Evolutionary conservation across 2,888 invertebrate genomes (phyloP).

Genomic region (Hirtodrosophila histrioides): DNA sequence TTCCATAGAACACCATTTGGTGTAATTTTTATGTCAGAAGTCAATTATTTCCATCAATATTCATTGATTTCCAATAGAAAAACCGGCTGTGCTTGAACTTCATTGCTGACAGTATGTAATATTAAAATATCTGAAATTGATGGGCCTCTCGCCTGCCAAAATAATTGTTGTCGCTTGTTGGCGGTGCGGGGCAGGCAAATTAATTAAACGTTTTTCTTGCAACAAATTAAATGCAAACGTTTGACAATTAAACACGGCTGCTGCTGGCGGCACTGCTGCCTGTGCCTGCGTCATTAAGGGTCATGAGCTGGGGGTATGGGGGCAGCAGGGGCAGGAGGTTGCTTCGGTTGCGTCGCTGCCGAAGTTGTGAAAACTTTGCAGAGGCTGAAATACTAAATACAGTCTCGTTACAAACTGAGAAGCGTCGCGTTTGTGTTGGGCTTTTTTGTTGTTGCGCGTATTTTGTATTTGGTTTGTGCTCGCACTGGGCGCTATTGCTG

Average conservation of each 20-base stretch:
- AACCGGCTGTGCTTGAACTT: too few relatives aligned
- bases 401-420: constrained; percentile 82
- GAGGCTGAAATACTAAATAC: constrained; percentile 81
- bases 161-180: constrained; percentile 5
- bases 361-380: constrained; percentile 73
- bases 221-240: constrained; percentile 78
- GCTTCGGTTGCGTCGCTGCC: constrained; percentile 47
- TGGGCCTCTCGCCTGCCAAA: not conserved
- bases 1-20: too few relatives aligned
- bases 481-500: constrained; percentile 36
- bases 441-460: constrained; percentile 12
- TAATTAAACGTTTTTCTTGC: constrained; percentile 74
- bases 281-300: constrained; percentile 64
- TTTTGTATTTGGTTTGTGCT: constrained; percentile 6
- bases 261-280: constrained; percentile 19
- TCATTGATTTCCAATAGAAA: too few relatives aligned
- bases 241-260: constrained; percentile 71
- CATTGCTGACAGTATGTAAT: not conserved
- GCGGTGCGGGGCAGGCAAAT: constrained; percentile 47
- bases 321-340: constrained; percentile 16
- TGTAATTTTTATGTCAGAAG: too few relatives aligned
- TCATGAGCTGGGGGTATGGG: constrained; percentile 1
- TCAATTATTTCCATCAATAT: too few relatives aligned
- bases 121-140: too few relatives aligned
- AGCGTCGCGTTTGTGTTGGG: constrained; percentile 52